Evolutionary conservation across 2,113 vertebrate genomes (phyloP), one percentile per base, ranked within the genome.

Genomic region (Phaetusa simplex): DNA sequence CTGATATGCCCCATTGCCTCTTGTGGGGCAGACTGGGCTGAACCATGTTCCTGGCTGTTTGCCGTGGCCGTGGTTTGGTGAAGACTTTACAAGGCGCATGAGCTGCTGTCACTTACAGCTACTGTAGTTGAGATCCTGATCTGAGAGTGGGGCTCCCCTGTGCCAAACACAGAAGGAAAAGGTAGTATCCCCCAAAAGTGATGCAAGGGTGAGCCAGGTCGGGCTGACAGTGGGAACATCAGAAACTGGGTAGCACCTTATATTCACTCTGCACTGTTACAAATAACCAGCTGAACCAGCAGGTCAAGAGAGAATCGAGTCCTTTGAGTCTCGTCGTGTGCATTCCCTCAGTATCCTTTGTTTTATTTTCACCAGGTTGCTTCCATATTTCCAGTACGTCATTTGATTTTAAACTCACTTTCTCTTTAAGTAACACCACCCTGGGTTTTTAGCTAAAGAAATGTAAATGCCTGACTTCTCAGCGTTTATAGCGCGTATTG

Each of bases 1-100:
- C 73, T 12, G 23, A 15, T n/a, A 1, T 0, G 0, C 9, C 24
- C 55, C 21, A 2, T 26, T 21, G 43, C 24, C 0, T 30, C 49
- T 2, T 4, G 42, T 40, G 79, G 61, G 4, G 47, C 55, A 30
- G 52, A 1, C 5, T 12, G 58, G 49, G 40, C 1, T 6, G 59
- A 34, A 8, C 10, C 5, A 3, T 73, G 32, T n/a, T 2, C 36
- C 17, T 2, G 65, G 59, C 50, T 32, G 13, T 74, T 61, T 78
- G 79, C 40, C 42, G 1, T 0, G 20, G 52, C 81, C 52, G 58
- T 26, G 49, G 17, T 26, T 38, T 20, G 64, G 16, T 5, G 40
- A 5, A 69, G 80, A 8, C 52, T 85, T 20, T 2, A 6, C 40
- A 9, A 47, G 45, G 34, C 34, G 18, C 0, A 0, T 3, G 40